phyloP scores from a whole-genome alignment of 2,888 invertebrate genomes.

The Caradrina kadenii region DNA sequence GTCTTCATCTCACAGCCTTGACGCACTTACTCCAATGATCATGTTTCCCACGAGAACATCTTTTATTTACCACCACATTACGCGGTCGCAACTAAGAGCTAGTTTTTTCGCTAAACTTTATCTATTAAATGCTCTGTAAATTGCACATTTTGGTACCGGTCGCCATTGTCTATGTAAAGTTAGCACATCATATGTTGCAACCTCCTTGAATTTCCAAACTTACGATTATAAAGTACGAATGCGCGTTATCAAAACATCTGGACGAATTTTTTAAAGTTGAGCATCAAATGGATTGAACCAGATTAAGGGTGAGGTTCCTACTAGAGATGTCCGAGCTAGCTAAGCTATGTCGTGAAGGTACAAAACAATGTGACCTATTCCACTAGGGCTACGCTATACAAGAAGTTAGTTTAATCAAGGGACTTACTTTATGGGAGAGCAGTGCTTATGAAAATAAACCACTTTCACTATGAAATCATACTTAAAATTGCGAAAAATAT shows the following conservation, averaged over 20 bases:
- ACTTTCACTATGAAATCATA: too few species aligned
- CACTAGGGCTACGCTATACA: too few species aligned
- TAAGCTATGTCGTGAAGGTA: too few species aligned
- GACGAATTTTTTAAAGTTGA: slow-evolving; percentile 78
- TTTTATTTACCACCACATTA: slow-evolving; percentile 57
- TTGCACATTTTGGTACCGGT: slow-evolving; percentile 73
- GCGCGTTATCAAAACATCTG: slow-evolving; percentile 78
- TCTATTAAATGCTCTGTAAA: slow-evolving; percentile 72
- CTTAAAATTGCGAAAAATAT: too few species aligned
- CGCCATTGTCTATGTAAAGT: slow-evolving; percentile 82
- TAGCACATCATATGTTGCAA: slow-evolving; percentile 80
- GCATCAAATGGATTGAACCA: slow-evolving; percentile 68
- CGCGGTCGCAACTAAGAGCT: slow-evolving; percentile 66
- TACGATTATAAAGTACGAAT: slow-evolving; percentile 56
- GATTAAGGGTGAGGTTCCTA: slow-evolving; percentile 44
- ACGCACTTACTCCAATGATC: slow-evolving; percentile 62
- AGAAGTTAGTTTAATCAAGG: too few species aligned
- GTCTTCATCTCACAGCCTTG: slow-evolving; percentile 78
- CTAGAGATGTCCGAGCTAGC: too few species aligned
- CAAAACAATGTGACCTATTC: too few species aligned
- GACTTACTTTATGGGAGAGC: too few species aligned
- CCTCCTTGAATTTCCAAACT: slow-evolving; percentile 74
- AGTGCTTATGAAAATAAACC: too few species aligned
- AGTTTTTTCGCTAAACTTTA: slow-evolving; percentile 70
- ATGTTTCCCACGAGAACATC: slow-evolving; percentile 80